phyloP scores from a whole-genome alignment of 2,113 vertebrate genomes.

The Gymnorhina tibicen region DNA sequence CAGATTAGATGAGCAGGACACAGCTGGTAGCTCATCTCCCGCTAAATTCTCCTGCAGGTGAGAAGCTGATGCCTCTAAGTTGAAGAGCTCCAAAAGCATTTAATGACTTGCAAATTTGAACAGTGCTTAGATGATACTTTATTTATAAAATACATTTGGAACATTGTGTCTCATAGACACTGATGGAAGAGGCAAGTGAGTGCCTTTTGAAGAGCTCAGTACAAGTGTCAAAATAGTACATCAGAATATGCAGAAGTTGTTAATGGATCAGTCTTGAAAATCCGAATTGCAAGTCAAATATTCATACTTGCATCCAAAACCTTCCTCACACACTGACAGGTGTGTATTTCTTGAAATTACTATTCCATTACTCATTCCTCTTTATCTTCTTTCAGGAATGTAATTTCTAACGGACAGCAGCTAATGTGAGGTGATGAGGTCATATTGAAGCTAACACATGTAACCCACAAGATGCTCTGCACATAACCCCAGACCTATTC shows the following conservation, averaged over 20 bases:
- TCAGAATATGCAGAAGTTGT: neutral
- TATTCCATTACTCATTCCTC: neutral
- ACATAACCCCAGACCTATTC: neutral
- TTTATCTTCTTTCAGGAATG: neutral
- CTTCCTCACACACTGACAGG: neutral
- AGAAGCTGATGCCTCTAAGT: neutral
- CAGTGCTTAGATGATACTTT: neutral
- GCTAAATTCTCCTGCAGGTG: neutral
- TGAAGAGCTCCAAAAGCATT: neutral
- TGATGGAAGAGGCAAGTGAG: neutral
- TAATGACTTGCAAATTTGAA: slow-evolving; percentile 13
- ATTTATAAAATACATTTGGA: slow-evolving; percentile 15
- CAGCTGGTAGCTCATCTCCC: neutral
- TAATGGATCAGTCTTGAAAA: slow-evolving; percentile 26
- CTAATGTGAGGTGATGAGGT: neutral
- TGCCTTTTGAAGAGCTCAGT: neutral
- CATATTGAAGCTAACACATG: neutral
- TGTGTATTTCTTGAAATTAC: slow-evolving; percentile 5
- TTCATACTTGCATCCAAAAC: neutral
- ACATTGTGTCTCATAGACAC: neutral
- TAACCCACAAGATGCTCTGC: neutral
- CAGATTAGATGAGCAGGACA: neutral
- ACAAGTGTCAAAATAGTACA: slow-evolving; percentile 21
- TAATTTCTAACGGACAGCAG: neutral
- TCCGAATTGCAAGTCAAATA: slow-evolving; percentile 2